A percentile compares a stretch with the other conserved stretches of the same genome.
Evolutionary conservation across 2,888 invertebrate species (phyloP).

Genomic region (Drosophila niveifrons): DNA sequence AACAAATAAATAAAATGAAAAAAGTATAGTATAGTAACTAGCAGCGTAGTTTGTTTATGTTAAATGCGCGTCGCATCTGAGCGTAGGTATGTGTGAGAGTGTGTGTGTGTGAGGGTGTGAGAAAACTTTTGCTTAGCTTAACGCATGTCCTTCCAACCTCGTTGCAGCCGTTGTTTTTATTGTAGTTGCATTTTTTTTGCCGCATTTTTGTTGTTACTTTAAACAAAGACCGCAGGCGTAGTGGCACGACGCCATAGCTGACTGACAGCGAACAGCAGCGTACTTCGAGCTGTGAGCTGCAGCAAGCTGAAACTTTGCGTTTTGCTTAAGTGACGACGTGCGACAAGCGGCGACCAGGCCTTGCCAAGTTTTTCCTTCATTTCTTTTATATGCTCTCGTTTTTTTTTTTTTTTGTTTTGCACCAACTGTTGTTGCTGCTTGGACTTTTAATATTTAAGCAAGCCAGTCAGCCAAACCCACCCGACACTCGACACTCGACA

Average conservation of each 20-base stretch:
- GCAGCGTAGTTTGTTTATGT: constrained; percentile 68
- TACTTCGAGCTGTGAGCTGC: constrained; percentile 10
- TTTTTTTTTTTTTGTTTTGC: constrained; percentile 14
- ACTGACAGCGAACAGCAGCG: constrained; percentile 41
- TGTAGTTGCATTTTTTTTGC: constrained; percentile 26
- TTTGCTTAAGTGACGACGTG: constrained; percentile 78
- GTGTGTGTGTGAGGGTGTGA: constrained; percentile 50
- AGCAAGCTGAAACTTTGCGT: constrained; percentile 59
- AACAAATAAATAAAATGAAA: not conserved
- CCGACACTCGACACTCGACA: constrained; percentile 7
- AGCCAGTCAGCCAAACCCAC: constrained; percentile 35
- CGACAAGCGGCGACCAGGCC: constrained; percentile 64
- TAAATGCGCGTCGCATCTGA: constrained; percentile 48
- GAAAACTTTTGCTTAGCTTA: constrained; percentile 70
- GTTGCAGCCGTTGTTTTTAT: constrained; percentile 27
- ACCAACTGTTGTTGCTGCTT: constrained; percentile 40
- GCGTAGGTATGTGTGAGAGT: constrained; percentile 25
- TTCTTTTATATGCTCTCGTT: constrained; percentile 1
- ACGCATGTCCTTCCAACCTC: constrained; percentile 55
- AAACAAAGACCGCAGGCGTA: constrained; percentile 65
- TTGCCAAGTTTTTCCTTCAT: constrained; percentile 22
- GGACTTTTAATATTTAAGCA: constrained; percentile 73
- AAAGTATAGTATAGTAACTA: constrained; percentile 32
- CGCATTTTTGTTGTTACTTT: constrained; percentile 37
- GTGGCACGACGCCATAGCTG: constrained; percentile 23